Conservation (phyloP, 2,888 invertebrate species). For the Pharmacophagus antenor region DNA sequence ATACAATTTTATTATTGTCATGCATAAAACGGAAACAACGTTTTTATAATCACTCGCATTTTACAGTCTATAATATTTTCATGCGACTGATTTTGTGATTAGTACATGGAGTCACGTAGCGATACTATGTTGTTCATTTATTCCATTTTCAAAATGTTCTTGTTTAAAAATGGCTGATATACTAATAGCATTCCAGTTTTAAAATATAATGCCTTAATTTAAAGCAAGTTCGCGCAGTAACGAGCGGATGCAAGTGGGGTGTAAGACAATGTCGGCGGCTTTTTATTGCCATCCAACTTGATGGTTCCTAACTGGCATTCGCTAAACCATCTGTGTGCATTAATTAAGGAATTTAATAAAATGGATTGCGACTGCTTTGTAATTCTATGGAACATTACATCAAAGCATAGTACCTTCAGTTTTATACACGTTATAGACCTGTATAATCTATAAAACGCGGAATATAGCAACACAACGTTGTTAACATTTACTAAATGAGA, state of each 20-base stretch:
- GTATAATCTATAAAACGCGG: too few relatives aligned
- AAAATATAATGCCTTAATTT: slow-evolving; percentile 28
- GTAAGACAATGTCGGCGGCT: slow-evolving; percentile 61
- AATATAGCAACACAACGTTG: too few relatives aligned
- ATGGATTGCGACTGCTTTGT: background rate
- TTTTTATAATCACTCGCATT: too few relatives aligned
- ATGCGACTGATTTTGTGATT: too few relatives aligned
- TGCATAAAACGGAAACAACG: too few relatives aligned
- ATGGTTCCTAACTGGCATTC: slow-evolving; percentile 47
- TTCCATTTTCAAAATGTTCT: background rate
- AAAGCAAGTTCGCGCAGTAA: slow-evolving; percentile 72
- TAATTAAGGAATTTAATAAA: slow-evolving; percentile 19
- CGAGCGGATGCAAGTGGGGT: slow-evolving; percentile 79
- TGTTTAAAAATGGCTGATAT: background rate
- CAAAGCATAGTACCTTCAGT: background rate
- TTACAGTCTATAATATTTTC: too few relatives aligned
- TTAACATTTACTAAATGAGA: too few relatives aligned
- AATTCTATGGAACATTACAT: background rate
- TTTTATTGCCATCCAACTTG: slow-evolving; percentile 58
- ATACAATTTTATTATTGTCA: too few relatives aligned
- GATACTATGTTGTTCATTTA: too few relatives aligned
- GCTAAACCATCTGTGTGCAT: slow-evolving; percentile 21
- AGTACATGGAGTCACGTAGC: too few relatives aligned
- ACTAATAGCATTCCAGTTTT: slow-evolving; percentile 8
- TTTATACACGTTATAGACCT: too few relatives aligned